Conservation (phyloP, 1,140 invertebrate species). For the Ips nitidus region DNA sequence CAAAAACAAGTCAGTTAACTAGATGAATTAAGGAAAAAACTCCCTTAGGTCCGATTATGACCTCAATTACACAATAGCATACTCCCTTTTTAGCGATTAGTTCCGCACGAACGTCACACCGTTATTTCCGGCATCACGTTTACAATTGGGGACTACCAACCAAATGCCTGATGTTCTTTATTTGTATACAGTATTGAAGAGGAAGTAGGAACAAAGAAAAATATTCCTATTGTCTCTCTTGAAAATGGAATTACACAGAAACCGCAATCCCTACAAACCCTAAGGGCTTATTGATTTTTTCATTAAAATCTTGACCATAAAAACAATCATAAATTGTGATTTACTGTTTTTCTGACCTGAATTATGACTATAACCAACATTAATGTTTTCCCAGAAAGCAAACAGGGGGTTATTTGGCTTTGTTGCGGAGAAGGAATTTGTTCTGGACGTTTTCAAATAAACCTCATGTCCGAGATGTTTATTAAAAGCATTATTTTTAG, state of each 20-base stretch:
- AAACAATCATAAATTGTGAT: no score
- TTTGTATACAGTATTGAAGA: background rate
- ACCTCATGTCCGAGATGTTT: conserved; percentile 14
- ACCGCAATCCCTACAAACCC: no score
- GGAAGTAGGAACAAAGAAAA: no score
- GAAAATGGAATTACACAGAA: no score
- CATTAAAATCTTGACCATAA: no score
- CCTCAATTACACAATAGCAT: no score
- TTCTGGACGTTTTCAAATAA: conserved; percentile 14
- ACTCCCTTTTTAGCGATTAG: conserved; percentile 12
- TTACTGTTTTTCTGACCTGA: no score
- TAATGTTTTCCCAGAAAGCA: conserved; percentile 6
- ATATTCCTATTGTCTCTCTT: no score
- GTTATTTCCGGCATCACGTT: conserved; percentile 16
- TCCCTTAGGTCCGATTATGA: background rate
- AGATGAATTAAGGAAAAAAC: no score
- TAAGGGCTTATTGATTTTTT: no score
- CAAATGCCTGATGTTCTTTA: background rate
- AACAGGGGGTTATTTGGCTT: conserved; percentile 1
- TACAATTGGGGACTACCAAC: conserved; percentile 4
- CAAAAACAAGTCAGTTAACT: no score
- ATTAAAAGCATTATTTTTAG: conserved; percentile 20
- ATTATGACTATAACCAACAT: background rate
- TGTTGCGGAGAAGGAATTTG: conserved; percentile 1
- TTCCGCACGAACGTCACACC: conserved; percentile 14